Evolutionary conservation across 2,797 vertebrate species (phyloP).

Genomic region (Lacerta agilis): DNA sequence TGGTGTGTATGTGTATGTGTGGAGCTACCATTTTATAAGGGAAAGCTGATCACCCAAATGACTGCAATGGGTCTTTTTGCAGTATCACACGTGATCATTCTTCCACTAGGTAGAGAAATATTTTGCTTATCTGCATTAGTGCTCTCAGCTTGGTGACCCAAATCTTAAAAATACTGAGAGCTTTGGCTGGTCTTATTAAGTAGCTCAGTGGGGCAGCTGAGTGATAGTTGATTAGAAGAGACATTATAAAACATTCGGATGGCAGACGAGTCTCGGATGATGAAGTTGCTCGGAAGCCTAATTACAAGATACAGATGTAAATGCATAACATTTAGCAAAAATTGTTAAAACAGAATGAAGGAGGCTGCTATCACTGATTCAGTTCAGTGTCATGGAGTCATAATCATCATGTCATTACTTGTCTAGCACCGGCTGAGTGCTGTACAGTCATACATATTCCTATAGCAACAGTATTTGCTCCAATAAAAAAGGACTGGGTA

Average conservation of each 20-base stretch:
- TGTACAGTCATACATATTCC: background rate
- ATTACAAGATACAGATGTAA: background rate
- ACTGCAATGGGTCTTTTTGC: background rate
- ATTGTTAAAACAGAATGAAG: background rate
- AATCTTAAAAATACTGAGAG: constrained; percentile 10
- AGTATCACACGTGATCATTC: background rate
- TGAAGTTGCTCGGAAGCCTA: constrained; percentile 1
- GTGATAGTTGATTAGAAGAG: constrained; percentile 8
- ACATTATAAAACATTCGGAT: constrained; percentile 9
- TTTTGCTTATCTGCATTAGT: constrained; percentile 28
- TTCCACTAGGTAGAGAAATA: constrained; percentile 17
- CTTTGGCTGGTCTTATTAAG: background rate
- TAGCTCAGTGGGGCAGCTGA: background rate
- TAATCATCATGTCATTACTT: background rate
- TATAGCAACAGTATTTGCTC: background rate
- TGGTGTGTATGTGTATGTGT: background rate
- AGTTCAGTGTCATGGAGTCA: background rate
- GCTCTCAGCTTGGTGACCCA: constrained; percentile 25
- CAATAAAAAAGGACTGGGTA: background rate
- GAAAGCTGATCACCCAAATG: background rate
- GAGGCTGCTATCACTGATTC: background rate
- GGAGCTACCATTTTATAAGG: background rate
- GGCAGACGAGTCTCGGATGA: background rate
- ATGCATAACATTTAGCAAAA: background rate
- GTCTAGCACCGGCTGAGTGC: background rate